Evolutionary conservation across 1,140 invertebrate genomes (phyloP).

Genomic region (Ctenoplectra terminalis): DNA sequence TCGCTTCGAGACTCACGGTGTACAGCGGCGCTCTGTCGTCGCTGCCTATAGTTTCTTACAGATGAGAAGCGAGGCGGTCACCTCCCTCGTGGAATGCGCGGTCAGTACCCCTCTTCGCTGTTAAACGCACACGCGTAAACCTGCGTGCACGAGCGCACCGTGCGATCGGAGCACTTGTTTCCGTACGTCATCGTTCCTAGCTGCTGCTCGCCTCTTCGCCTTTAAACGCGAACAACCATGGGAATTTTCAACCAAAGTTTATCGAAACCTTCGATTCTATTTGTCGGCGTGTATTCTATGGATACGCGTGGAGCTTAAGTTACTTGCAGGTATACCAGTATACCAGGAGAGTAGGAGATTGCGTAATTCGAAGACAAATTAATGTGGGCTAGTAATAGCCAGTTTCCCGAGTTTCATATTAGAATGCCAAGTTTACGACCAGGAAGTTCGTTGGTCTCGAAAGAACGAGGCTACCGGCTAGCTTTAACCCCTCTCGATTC

Average conservation of each 20-base stretch:
- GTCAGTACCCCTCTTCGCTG: constrained; percentile 73
- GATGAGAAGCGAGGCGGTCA: constrained; percentile 72
- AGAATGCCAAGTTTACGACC: neutral
- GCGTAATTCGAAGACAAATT: constrained; percentile 6
- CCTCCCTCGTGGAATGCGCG: constrained; percentile 76
- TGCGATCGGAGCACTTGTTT: constrained; percentile 11
- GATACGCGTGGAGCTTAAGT: neutral
- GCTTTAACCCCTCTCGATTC: neutral
- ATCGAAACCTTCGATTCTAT: neutral
- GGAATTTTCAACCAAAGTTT: neutral
- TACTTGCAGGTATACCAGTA: neutral
- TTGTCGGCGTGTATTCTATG: neutral
- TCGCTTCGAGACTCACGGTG: too few relatives aligned
- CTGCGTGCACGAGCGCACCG: neutral
- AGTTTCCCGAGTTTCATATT: neutral
- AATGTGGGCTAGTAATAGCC: neutral
- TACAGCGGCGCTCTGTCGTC: neutral
- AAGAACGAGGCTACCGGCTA: neutral
- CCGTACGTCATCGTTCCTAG: constrained; percentile 25
- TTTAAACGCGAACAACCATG: neutral
- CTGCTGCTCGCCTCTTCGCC: neutral
- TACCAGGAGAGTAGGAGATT: neutral
- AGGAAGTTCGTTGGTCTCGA: neutral
- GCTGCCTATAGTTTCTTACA: constrained; percentile 49
- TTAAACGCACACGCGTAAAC: constrained; percentile 39